phyloP scores from a whole-genome alignment of 2,797 vertebrate species.

The Cephalopachus bancanus region DNA sequence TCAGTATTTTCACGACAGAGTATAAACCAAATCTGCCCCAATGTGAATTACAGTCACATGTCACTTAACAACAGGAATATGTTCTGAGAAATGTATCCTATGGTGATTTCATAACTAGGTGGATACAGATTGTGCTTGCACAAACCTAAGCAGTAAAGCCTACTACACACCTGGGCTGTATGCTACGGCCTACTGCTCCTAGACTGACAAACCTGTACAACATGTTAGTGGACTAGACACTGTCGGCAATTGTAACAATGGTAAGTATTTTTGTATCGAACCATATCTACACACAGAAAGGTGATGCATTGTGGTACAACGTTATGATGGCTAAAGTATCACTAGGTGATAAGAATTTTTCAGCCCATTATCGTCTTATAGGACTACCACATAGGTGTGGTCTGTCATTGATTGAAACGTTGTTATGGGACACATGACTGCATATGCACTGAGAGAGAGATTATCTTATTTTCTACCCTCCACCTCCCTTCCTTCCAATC shows the following conservation, averaged over 20 bases:
- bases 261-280: background rate
- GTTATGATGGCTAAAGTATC: too few relatives aligned
- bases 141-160: background rate
- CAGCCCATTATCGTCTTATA: background rate
- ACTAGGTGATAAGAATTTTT: background rate
- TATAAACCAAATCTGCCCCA: background rate
- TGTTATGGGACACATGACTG: background rate
- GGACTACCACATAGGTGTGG: background rate
- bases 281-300: background rate
- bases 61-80: background rate
- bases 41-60: background rate
- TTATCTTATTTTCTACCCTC: rapidly evolving
- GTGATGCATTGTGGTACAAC: background rate
- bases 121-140: background rate
- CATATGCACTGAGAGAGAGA: background rate
- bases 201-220: background rate
- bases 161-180: background rate
- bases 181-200: background rate
- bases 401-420: background rate
- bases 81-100: background rate
- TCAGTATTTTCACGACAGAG: background rate
- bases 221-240: background rate
- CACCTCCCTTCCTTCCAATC: background rate
- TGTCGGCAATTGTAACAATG: background rate
- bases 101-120: background rate